phyloP scores from a whole-genome alignment of 2,113 vertebrate genomes.

The Spheniscus mendiculus region DNA sequence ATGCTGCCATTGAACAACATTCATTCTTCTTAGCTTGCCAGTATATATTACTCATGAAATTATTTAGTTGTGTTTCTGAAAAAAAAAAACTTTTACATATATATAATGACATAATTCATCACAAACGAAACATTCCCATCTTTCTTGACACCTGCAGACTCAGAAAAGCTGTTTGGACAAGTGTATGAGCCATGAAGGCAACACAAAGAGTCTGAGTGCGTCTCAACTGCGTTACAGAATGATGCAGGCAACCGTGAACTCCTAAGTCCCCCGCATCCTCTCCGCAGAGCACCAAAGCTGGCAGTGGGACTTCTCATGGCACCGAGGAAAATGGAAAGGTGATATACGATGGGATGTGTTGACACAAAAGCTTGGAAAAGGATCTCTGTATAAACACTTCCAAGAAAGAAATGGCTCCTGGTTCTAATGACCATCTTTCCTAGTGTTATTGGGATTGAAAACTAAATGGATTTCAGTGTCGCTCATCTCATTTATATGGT shows the following conservation, averaged over 20 bases:
- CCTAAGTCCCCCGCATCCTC: not conserved
- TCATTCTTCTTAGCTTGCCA: not conserved
- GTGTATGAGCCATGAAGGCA: not conserved
- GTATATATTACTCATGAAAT: not conserved
- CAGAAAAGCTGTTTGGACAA: not conserved
- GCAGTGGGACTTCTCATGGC: not conserved
- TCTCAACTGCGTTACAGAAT: not conserved
- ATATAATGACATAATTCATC: not conserved
- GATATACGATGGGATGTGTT: not conserved
- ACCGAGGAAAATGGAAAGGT: accelerated
- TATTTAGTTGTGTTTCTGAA: not conserved
- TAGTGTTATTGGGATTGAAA: not conserved
- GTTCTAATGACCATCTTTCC: not conserved
- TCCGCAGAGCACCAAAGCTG: not conserved
- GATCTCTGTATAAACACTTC: not conserved
- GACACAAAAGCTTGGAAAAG: not conserved
- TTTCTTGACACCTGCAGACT: not conserved
- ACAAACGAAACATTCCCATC: not conserved
- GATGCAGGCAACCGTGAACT: not conserved
- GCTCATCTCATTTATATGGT: not conserved
- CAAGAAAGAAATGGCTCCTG: not conserved
- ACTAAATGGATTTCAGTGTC: not conserved
- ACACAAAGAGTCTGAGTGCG: not conserved
- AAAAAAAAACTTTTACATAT: not conserved
- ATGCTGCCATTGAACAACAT: not conserved